These are phyloP conservation scores for Micromys minutus DNA, from an alignment of 2,113 vertebrate species.

Conservation along the genomic window DNA sequence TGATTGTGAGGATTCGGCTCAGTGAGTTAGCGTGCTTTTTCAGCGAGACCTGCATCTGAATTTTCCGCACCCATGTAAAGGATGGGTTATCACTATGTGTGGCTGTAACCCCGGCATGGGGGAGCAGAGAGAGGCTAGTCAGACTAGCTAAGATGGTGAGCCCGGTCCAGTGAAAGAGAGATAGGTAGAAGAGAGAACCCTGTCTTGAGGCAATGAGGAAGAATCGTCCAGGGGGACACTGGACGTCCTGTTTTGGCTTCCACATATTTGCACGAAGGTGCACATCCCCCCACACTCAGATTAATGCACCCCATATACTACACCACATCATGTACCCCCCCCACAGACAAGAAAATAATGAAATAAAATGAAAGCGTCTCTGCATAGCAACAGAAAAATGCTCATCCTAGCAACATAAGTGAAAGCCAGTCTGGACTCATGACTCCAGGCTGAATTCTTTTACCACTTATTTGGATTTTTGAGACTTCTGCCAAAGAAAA, in stretches of 20 bases:
- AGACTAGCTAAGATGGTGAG: neutral
- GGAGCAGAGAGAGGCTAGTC: neutral
- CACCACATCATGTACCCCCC: neutral
- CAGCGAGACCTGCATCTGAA: neutral
- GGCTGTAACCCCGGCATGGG: neutral
- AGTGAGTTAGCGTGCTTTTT: neutral
- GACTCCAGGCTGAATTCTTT: constrained; percentile 48
- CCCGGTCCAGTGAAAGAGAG: neutral
- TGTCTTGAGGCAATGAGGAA: neutral
- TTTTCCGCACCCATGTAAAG: neutral
- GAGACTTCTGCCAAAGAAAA: constrained; percentile 56
- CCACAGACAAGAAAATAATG: neutral
- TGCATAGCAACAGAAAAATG: neutral
- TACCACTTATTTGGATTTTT: constrained; percentile 51
- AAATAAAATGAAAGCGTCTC: neutral
- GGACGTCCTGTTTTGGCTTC: neutral
- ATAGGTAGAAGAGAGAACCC: neutral
- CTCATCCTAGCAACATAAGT: neutral
- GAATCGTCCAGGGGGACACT: no score
- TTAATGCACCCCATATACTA: neutral
- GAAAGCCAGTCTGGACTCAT: constrained; percentile 20
- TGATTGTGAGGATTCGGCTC: neutral
- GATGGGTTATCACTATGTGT: neutral
- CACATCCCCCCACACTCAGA: no score
- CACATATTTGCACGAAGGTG: neutral